Evolutionary conservation across 35 echinoderm and acorn worm genomes (phyloP), one percentile per base, ranked within the genome.

Genomic region (Eucidaris tribuloides): DNA sequence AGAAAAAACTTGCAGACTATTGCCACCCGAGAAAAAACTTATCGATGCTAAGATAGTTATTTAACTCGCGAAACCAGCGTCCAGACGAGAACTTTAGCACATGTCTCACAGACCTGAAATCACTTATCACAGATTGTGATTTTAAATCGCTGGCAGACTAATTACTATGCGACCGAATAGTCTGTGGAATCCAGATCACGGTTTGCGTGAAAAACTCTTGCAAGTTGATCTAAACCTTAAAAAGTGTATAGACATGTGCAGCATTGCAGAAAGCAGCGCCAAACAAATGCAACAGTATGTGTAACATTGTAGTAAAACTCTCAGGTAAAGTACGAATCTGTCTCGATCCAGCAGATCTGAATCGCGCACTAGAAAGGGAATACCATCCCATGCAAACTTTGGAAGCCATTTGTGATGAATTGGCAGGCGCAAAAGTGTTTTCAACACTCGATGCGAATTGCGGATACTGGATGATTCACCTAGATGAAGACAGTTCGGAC

Each of bases 361-460:
- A 79, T 54, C 37, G 45, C 27, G 49, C 55, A 9, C 23, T 82
- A 13, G 18, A 60, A 82, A 2, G 52, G 52, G 48, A 60, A 82
- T 54, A 82, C 52, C 61, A 62, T 62, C 79, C 79, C 3, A 82
- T 64, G 52, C 22, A 60, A 82, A 82, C 79, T 2, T 20, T 31
- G 18, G 49, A 66, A 15, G 52, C 22, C 15, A 25, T 80, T 11
- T 13, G 11, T 19, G 44, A 11, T 11, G 4, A 29, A 13, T 60
- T 80, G 46, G 44, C 78, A 19, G 45, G 45, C 7, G 42, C 78
- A 17, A 56, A 80, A 80, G 33, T 80, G 33, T 80, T 80, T 52
- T 52, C 63, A 66, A 77, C 68, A 25, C 65, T 88, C 0, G 90
- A 93, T 77, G 90, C 85, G 11, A 93, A 80, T 50, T 80, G 85